Evolutionary conservation across 2,797 vertebrate genomes (phyloP).

Genomic region (Sebastolobus altivelis): DNA sequence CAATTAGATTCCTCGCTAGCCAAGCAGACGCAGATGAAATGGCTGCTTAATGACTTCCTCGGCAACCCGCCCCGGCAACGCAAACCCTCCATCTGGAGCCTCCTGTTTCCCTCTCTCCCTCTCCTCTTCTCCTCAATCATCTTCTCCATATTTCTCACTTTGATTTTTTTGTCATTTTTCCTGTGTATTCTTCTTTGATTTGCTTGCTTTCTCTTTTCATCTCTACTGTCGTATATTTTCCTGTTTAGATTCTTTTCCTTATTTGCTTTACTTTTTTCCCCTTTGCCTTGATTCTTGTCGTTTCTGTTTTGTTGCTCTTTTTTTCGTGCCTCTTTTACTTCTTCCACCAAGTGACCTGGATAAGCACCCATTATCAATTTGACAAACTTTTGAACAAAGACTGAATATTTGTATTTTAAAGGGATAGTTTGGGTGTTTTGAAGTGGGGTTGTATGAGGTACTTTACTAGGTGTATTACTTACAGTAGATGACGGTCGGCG

Average conservation of each 20-base stretch:
- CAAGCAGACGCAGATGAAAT: conserved; percentile 85
- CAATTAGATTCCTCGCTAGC: conserved; percentile 84
- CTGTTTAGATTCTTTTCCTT: background rate
- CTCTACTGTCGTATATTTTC: conserved; percentile 15
- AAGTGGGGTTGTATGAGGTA: too few relatives aligned
- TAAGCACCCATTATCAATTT: background rate
- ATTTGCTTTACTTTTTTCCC: background rate
- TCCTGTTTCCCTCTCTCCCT: conserved; percentile 63
- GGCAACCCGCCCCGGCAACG: conserved; percentile 79
- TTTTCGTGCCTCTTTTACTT: background rate
- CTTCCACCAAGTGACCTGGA: conserved; percentile 9
- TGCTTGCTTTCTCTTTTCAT: conserved; percentile 39
- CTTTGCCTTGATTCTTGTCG: background rate
- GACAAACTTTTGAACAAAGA: background rate
- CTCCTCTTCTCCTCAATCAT: conserved; percentile 22
- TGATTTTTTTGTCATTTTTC: conserved; percentile 53
- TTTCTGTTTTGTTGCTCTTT: background rate
- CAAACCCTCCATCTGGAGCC: conserved; percentile 83
- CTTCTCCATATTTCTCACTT: conserved; percentile 48
- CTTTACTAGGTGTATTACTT: too few relatives aligned
- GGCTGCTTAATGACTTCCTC: conserved; percentile 86
- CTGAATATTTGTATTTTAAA: background rate
- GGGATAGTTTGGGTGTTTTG: too few relatives aligned
- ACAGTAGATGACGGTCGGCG: too few relatives aligned
- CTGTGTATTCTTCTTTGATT: conserved; percentile 31